phyloP scores from a whole-genome alignment of 2,888 invertebrate genomes.

The Tenthredo notha region DNA sequence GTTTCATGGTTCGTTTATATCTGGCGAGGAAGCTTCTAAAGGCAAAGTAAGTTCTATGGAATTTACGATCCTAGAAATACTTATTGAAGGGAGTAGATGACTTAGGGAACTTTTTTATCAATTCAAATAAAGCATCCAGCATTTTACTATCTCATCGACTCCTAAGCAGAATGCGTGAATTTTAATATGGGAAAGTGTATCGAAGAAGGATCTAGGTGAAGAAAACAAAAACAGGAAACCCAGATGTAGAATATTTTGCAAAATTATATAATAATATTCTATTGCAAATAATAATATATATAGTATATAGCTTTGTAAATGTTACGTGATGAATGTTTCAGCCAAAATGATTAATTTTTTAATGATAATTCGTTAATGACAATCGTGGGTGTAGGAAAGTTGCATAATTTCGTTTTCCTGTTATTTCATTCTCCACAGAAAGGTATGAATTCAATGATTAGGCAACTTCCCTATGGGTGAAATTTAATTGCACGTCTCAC shows the following conservation, averaged over 20 bases:
- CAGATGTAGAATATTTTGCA: not conserved
- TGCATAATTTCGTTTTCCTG: too few species aligned
- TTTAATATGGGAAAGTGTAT: conserved; percentile 26
- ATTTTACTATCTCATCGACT: not conserved
- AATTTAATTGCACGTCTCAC: conserved; percentile 45
- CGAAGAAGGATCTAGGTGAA: not conserved
- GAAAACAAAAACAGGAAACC: conserved; percentile 47
- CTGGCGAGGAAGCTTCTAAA: not conserved
- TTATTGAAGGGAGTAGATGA: not conserved
- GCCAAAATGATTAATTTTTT: conserved; percentile 4
- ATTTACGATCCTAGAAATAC: not conserved
- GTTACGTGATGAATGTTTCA: not conserved
- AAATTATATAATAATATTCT: conserved; percentile 32
- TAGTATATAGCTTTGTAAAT: conserved; percentile 36
- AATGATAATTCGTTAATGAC: conserved; percentile 22
- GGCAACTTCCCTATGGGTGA: conserved; percentile 16
- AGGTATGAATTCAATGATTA: too few species aligned
- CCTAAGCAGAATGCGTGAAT: conserved; percentile 30
- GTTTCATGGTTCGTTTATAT: conserved; percentile 26
- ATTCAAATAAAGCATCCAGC: not conserved
- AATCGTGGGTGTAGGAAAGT: not conserved
- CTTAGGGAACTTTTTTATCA: not conserved
- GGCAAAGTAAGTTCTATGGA: not conserved
- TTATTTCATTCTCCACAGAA: too few species aligned
- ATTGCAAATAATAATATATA: conserved; percentile 20